Conservation (phyloP, 2,888 invertebrate genomes). For the Rhingia campestris region DNA sequence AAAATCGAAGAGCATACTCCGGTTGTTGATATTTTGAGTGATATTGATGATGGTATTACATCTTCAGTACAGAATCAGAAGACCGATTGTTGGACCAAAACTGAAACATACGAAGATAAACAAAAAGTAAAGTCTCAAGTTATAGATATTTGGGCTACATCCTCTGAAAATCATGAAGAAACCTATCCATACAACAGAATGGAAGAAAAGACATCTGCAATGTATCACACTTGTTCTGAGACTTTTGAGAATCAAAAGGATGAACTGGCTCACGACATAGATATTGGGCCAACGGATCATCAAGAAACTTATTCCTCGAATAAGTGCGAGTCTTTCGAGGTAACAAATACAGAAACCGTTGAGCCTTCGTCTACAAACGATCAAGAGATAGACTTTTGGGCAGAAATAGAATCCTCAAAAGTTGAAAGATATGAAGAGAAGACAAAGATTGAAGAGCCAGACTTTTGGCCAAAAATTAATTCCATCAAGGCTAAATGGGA, state of each 20-base stretch:
- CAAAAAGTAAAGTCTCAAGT: background rate
- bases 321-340: background rate
- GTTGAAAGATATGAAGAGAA: conserved; percentile 74
- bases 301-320: background rate
- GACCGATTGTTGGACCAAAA: no score
- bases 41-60: no score
- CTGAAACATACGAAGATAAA: conserved; percentile 3
- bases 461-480: conserved; percentile 78
- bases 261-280: no score
- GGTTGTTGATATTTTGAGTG: conserved; percentile 2
- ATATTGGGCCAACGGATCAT: no score
- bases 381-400: conserved; percentile 29
- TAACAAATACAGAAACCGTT: background rate
- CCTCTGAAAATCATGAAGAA: background rate
- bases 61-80: no score
- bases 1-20: background rate
- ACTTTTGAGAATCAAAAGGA: no score
- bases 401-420: conserved; percentile 77
- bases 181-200: background rate
- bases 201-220: no score
- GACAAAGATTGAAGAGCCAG: conserved; percentile 66
- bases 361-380: background rate
- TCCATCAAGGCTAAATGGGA: conserved; percentile 18
- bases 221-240: no score
- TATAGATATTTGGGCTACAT: conserved; percentile 18